Evolutionary conservation across 1,140 invertebrate species (phyloP).

Genomic region (Monomorium pharaonis): DNA sequence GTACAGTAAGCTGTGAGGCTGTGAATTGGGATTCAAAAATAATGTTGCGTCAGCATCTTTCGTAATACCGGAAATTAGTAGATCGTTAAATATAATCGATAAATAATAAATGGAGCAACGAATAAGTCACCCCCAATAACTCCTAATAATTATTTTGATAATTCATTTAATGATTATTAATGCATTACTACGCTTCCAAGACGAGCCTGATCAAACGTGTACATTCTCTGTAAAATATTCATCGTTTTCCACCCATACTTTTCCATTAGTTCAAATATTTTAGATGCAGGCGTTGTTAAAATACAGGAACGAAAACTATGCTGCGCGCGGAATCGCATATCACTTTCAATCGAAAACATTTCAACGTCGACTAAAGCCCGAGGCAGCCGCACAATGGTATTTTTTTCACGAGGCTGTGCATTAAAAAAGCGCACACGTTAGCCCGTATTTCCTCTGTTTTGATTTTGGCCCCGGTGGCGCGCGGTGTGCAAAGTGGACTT

Average conservation of each 20-base stretch:
- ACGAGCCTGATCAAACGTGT: no score
- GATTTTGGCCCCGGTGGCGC: conserved; percentile 65
- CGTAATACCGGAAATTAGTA: not conserved
- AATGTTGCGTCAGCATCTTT: not conserved
- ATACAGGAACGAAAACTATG: conserved; percentile 7
- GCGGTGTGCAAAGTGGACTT: conserved; percentile 77
- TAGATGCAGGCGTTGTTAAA: conserved; percentile 1
- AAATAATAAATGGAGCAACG: not conserved
- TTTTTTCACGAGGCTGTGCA: conserved; percentile 35
- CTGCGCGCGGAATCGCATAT: conserved; percentile 18
- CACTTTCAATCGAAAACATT: conserved; percentile 32
- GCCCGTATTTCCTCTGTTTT: conserved; percentile 71
- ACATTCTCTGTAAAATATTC: conserved; percentile 9
- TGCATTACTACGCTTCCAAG: not conserved
- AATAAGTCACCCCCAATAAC: not conserved
- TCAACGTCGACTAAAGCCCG: conserved; percentile 11
- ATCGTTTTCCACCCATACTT: conserved; percentile 3
- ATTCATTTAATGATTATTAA: not conserved
- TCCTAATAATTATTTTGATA: not conserved
- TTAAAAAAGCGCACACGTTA: conserved; percentile 53
- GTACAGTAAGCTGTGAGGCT: not conserved
- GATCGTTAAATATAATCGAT: not conserved
- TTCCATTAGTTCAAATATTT: conserved; percentile 37
- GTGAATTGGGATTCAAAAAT: not conserved
- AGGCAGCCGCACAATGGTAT: not conserved